Evolutionary conservation across 2,113 vertebrate genomes (phyloP).

Genomic region (Hiodon tergisus): DNA sequence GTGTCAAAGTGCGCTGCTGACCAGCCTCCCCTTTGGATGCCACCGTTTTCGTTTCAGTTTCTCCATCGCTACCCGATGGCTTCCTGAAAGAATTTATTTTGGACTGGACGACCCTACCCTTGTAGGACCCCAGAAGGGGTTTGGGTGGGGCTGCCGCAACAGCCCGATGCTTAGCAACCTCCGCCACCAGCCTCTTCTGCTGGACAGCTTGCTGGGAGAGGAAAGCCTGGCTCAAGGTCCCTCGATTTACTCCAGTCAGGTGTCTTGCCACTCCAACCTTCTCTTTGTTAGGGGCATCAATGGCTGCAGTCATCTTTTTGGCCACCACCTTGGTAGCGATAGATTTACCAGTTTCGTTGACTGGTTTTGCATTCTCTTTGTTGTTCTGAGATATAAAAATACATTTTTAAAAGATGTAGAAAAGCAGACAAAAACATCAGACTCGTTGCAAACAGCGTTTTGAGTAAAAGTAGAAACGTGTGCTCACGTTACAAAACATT

Average conservation of each 20-base stretch:
- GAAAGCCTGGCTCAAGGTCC: conserved; percentile 59
- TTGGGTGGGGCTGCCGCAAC: conserved; percentile 41
- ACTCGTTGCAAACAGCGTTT: neutral
- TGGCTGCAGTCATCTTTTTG: conserved; percentile 21
- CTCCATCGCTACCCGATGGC: conserved; percentile 33
- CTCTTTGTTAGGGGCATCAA: conserved; percentile 20
- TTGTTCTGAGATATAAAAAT: conserved; percentile 42
- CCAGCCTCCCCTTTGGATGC: conserved; percentile 26
- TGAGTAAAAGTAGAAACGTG: neutral
- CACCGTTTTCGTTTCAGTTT: conserved; percentile 28
- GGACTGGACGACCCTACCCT: conserved; percentile 77
- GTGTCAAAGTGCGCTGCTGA: conserved; percentile 20
- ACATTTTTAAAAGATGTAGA: neutral
- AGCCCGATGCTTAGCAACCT: conserved; percentile 52
- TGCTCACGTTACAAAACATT: neutral
- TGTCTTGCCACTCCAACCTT: neutral
- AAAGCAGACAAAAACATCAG: neutral
- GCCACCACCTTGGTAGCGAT: conserved; percentile 22
- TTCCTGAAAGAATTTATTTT: conserved; percentile 86
- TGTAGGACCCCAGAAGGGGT: conserved; percentile 71
- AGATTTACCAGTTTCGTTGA: conserved; percentile 27
- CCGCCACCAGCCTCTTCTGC: conserved; percentile 48
- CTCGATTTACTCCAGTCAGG: conserved; percentile 26
- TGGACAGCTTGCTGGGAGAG: conserved; percentile 54
- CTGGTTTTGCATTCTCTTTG: conserved; percentile 60